Base-by-base conservation (phyloP, 1,140 invertebrate species). In the Drosophila cardini region DNA sequence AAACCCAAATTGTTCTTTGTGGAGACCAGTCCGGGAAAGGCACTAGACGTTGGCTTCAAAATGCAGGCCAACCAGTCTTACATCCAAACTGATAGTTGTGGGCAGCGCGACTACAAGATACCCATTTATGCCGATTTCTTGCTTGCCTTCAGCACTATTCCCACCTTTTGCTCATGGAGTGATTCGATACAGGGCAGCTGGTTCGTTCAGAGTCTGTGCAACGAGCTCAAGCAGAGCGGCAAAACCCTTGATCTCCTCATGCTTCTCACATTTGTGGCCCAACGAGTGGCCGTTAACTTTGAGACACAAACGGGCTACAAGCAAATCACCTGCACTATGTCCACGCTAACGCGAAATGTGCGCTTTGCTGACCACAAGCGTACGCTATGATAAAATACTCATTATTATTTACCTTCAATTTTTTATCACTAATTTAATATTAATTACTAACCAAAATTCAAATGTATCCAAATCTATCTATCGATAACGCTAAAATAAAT, bases 1-100 rank as follows among this genome's bases (percentile, higher is more conserved):
- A 98, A 98, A 92, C 97, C 97, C 10, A 98, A 98, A 92, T 70
- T 98, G 43, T 98, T 98, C 91, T 97, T 98, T 76, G 95, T 98
- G 77, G 96, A 98, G 94, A 97, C 97, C 72, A 98, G 96, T 77
- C 97, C 97, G 92, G 97, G 97, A 36, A 96, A 97, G 86, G 95
- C 94, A 83, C 92, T 97, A 15, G 97, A 98, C 93, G 90, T 93
- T 45, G 97, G 96, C n/a, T 93, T 95, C n/a, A 94, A 92, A 16
- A 89, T 96, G 0, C 83, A 91, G 3, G 52, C 15, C 5, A 1
- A 38, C 3, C 9, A 52, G 9, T 5, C 30, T 0, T 38, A 36
- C 8, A 77, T 36, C 9, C 95, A 96, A 93, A 96, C 95, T 4
- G 96, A 97, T 93, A 94, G 95, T 13, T 90, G 92, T 72, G 92